Conservation (phyloP, 2,888 invertebrate genomes). For the Hyposoter dolosus region DNA sequence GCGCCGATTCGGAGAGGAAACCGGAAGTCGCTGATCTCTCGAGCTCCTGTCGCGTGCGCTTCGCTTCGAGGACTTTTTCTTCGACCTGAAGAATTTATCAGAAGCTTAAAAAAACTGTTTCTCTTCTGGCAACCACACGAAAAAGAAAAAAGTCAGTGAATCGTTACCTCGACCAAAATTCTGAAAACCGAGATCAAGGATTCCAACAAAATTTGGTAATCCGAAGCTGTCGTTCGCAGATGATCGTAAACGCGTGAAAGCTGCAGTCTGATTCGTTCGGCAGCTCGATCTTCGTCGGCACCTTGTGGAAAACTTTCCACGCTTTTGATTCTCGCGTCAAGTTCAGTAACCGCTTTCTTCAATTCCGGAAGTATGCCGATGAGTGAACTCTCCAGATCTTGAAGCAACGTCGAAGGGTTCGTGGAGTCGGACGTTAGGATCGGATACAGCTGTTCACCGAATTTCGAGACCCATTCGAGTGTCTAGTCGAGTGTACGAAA, state of each 20-base stretch:
- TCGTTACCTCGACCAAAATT: conserved; percentile 87
- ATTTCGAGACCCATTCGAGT: conserved; percentile 88
- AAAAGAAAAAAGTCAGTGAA: neutral
- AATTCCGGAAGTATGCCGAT: conserved; percentile 87
- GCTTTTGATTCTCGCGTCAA: conserved; percentile 89
- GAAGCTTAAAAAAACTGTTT: neutral
- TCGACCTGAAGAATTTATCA: conserved; percentile 74
- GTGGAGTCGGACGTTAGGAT: conserved; percentile 88
- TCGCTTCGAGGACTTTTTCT: conserved; percentile 83
- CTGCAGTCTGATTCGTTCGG: conserved; percentile 88
- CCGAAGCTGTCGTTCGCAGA: conserved; percentile 88
- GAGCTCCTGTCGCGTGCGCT: conserved; percentile 71
- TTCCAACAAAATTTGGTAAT: conserved; percentile 90
- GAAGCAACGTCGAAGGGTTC: conserved; percentile 86
- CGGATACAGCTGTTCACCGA: conserved; percentile 91
- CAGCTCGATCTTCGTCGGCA: conserved; percentile 86
- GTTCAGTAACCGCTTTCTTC: conserved; percentile 88
- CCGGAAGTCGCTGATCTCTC: conserved; percentile 61
- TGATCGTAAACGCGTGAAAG: conserved; percentile 89
- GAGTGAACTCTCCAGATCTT: conserved; percentile 87
- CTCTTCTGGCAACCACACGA: neutral
- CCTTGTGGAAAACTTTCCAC: conserved; percentile 88
- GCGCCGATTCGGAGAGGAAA: conserved; percentile 64
- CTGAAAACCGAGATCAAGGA: conserved; percentile 90
- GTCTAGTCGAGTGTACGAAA: conserved; percentile 85